Base-by-base conservation (phyloP, 2,888 invertebrate genomes). In the Andrena hattorfiana region DNA sequence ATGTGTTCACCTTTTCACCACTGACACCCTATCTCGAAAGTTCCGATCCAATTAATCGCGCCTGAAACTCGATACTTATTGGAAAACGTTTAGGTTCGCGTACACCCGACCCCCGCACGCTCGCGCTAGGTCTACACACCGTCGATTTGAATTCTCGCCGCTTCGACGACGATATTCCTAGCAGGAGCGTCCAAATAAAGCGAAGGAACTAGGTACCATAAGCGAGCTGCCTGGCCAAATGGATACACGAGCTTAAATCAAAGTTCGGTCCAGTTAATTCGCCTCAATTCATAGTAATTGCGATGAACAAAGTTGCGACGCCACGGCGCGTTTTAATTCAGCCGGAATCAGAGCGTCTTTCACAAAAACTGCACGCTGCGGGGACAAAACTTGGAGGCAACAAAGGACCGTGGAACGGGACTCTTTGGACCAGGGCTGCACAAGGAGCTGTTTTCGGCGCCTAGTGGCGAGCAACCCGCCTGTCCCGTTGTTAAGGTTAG, bases 41-140 rank as follows among this genome's bases (percentile, higher is more conserved):
- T 77, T 84, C 81, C 75, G 77, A 86, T 71, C 62, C 78, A 67
- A 83, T 86, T 81, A 78, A 80, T 56, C 75, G 64, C 74, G 16
- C 26, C 32, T 28, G 76, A 71, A 76, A 83, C 51, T n/a, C 49
- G 81, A 81, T 73, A 81, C 68, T 64, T 80, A 72, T 81, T 63
- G 81, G 72, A 49, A 80, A 81, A 81, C 81, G 72, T 81, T 81
- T 80, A 72, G 71, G 26, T 10, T 16, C 30, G 23, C 10, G 49
- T 28, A 26, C 26, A 3, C 59, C n/a, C 16, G 26, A 63, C 35
- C 60, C 59, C 51, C n/a, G 20, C 6, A 6, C 10, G 16, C 16
- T 16, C 1, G n/a, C 2, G 7, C n/a, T 35, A 28, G n/a, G 35
- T n/a, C 3, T 10, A 10, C 7, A 42, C 42, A 16, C 20, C 1